phyloP scores from a whole-genome alignment of 2,797 vertebrate species.

The Lindbergichthys nudifrons region DNA sequence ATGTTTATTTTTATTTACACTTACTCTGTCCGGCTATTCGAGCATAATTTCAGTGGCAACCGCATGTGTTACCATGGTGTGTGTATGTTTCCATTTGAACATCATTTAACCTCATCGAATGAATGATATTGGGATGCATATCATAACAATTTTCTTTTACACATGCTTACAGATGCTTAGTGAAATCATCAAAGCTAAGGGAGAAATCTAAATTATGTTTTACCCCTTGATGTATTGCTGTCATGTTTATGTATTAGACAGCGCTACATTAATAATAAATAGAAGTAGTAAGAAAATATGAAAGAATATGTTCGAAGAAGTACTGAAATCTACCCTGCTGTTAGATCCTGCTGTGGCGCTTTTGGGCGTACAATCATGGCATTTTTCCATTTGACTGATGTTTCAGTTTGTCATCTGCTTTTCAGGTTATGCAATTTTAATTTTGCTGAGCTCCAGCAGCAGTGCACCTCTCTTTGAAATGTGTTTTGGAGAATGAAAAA shows the following conservation, averaged over 20 bases:
- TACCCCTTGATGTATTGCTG: background rate
- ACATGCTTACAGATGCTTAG: background rate
- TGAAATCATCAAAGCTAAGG: slow-evolving; percentile 8
- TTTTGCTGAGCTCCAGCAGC: slow-evolving; percentile 17
- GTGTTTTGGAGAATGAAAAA: background rate
- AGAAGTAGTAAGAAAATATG: slow-evolving; percentile 11
- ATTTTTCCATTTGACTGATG: slow-evolving; percentile 27
- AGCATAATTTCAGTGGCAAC: slow-evolving; percentile 55
- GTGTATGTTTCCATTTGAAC: background rate
- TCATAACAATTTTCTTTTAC: background rate
- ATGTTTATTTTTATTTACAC: slow-evolving; percentile 82
- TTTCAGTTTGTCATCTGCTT: slow-evolving; percentile 43
- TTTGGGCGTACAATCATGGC: slow-evolving; percentile 12
- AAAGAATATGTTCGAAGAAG: slow-evolving; percentile 12
- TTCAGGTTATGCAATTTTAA: slow-evolving; percentile 40
- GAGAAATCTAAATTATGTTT: slow-evolving; percentile 7
- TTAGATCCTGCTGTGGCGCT: slow-evolving; percentile 35
- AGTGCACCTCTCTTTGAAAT: slow-evolving; percentile 9
- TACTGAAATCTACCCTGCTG: slow-evolving; percentile 9
- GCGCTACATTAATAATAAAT: slow-evolving; percentile 23
- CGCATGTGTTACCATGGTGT: slow-evolving; percentile 17
- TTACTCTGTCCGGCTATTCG: slow-evolving; percentile 63
- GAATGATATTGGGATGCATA: background rate
- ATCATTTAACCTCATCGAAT: slow-evolving; percentile 30
- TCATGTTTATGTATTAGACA: slow-evolving; percentile 19